Evolutionary conservation across 2,797 vertebrate genomes (phyloP).

Genomic region (Helarctos malayanus): DNA sequence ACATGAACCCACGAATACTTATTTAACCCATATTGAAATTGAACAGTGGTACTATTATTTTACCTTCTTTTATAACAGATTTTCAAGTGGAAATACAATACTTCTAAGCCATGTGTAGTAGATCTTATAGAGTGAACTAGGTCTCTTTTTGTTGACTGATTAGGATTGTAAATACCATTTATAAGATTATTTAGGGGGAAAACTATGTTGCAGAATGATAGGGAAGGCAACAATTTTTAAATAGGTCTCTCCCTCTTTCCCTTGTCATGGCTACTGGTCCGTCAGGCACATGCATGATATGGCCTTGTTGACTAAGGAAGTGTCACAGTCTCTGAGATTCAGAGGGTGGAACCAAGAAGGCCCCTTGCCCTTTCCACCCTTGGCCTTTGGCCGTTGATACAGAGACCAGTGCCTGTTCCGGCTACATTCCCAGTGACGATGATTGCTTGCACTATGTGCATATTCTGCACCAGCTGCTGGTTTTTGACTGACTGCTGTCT

Average conservation of each 20-base stretch:
- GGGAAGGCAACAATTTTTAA: constrained; percentile 17
- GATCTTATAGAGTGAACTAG: background rate
- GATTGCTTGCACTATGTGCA: background rate
- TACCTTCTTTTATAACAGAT: constrained; percentile 48
- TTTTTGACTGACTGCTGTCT: background rate
- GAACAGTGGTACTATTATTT: background rate
- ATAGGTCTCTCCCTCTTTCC: background rate
- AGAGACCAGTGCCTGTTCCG: background rate
- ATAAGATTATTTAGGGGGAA: background rate
- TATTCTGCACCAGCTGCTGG: background rate
- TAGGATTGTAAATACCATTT: constrained; percentile 24
- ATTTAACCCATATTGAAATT: constrained; percentile 22
- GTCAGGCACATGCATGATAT: background rate
- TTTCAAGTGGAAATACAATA: constrained; percentile 36
- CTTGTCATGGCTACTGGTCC: background rate
- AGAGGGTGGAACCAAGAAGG: background rate
- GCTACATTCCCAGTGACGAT: background rate
- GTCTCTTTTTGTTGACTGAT: background rate
- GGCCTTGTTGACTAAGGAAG: background rate
- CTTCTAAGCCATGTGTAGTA: background rate
- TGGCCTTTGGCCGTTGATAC: background rate
- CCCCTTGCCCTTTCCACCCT: background rate
- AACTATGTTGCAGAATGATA: background rate
- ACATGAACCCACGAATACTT: background rate
- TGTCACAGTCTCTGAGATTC: constrained; percentile 37